Percentiles rank a stretch among this genome's conserved stretches.
Evolutionary conservation across 1,140 invertebrate genomes (phyloP).

Genomic region (Pogonomyrmex barbatus): DNA sequence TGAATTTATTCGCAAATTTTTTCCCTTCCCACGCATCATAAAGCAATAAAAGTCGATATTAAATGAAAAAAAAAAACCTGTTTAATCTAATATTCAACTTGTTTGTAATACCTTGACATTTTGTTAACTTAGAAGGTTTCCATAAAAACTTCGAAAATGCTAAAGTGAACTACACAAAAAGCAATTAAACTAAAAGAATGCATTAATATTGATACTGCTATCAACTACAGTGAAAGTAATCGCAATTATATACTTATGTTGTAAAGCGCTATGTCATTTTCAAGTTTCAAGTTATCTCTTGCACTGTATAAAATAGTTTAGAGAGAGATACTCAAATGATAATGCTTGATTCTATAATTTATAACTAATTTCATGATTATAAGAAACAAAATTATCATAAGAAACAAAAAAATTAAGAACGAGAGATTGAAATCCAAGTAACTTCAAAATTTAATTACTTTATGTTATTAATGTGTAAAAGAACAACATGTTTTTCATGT

Average conservation of each 20-base stretch:
- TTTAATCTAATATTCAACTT: neutral
- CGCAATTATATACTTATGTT: too few relatives aligned
- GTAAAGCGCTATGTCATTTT: neutral
- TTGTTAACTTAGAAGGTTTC: neutral
- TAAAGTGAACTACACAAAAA: neutral
- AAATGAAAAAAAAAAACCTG: neutral
- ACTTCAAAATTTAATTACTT: neutral
- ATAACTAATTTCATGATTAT: neutral
- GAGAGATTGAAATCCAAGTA: neutral
- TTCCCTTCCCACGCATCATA: neutral
- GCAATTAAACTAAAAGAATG: constrained; percentile 10
- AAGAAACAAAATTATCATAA: neutral
- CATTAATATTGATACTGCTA: neutral
- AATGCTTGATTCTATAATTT: neutral
- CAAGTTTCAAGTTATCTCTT: neutral
- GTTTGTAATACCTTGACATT: neutral
- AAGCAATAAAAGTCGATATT: neutral
- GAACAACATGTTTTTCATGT: neutral
- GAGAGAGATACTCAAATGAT: neutral
- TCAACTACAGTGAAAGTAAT: neutral
- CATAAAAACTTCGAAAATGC: neutral
- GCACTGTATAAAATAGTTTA: neutral
- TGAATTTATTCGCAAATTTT: neutral
- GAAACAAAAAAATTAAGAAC: neutral
- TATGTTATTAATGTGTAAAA: neutral